A percentile compares a stretch with the other conserved stretches of the same genome.
These are phyloP conservation scores for Listronotus oregonensis DNA, from an alignment of 1,140 invertebrate genomes.

Conservation along the genomic window DNA sequence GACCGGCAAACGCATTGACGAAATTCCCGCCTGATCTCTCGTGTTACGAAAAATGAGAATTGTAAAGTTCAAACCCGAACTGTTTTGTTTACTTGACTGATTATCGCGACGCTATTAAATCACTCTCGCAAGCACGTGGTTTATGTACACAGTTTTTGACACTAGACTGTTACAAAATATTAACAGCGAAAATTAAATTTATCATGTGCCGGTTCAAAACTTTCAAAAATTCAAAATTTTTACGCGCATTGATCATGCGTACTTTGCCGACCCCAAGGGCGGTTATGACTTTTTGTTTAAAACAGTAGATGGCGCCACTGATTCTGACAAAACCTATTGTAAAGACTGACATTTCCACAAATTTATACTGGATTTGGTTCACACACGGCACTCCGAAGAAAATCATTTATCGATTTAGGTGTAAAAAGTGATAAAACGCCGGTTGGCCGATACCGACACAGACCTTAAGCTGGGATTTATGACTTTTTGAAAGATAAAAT, in stretches of 20 bases:
- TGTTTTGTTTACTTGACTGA: slow-evolving; percentile 23
- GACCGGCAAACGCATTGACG: no score
- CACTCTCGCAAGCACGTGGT: slow-evolving; percentile 13
- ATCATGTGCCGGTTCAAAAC: no score
- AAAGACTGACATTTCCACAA: background rate
- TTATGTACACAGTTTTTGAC: slow-evolving; percentile 12
- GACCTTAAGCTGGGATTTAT: slow-evolving; percentile 16
- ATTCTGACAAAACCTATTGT: slow-evolving; percentile 8
- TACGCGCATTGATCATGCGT: no score
- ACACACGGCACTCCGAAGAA: slow-evolving; percentile 3
- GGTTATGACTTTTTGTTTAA: no score
- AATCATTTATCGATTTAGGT: slow-evolving; percentile 22
- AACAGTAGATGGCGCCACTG: slow-evolving; percentile 2
- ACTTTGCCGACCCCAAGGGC: no score
- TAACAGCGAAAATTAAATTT: no score
- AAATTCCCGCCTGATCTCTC: background rate
- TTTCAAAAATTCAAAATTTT: no score
- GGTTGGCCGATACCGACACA: slow-evolving; percentile 1
- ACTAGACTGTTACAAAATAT: slow-evolving; percentile 1
- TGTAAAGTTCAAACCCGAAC: slow-evolving; percentile 19
- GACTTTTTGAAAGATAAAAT: slow-evolving; percentile 14
- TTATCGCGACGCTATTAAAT: slow-evolving; percentile 19
- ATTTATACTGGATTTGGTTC: background rate
- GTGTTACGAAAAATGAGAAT: background rate
- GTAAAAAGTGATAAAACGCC: slow-evolving; percentile 12